Base-by-base conservation (phyloP, 2,888 invertebrate genomes). In the Drosophila subsilvestris region DNA sequence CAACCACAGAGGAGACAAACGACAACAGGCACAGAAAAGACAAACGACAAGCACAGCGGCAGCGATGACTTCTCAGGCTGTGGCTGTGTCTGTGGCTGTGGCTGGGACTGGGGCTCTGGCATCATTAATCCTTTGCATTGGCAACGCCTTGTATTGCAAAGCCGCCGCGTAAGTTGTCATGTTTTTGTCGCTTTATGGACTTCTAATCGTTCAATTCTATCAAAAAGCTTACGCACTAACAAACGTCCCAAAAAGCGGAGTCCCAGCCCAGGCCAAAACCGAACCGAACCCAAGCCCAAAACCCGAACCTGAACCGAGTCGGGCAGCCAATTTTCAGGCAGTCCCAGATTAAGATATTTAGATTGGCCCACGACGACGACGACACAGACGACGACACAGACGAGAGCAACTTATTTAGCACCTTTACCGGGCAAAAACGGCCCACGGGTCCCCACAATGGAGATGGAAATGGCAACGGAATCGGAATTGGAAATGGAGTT, bases 161-260 rank as follows among this genome's bases (percentile, higher is more conserved):
- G 71, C 74, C 66, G 78, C 72, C 72, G 81, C 83, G 83, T 85
- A 88, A 90, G 90, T 90, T 91, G 92, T 92, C 92, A 92, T 92
- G 92, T 92, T 92, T 91, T 91, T 91, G 91, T 92, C 92, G 92
- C 90, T 92, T 92, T 92, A 92, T 92, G 90, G 91, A 90, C 91
- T 91, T 91, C 92, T 92, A 92, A 92, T 92, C 92, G 92, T 90
- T 88, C 91, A 89, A 91, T 92, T 91, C 91, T 91, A 92, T 92
- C 92, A 92, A 91, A 91, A 92, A 91, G 92, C 92, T 91, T 89
- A 91, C 91, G 90, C 91, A 91, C 90, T 89, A 91, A 90, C 89
- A 89, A 90, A 90, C 89, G 80, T 67, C 86, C 83, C 86, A 88
- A 85, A 86, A 69, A 59, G 42, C 57, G 48, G 49, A 49, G 57